Conservation (phyloP, 1,140 invertebrate species). For the Papilio dardanus region DNA sequence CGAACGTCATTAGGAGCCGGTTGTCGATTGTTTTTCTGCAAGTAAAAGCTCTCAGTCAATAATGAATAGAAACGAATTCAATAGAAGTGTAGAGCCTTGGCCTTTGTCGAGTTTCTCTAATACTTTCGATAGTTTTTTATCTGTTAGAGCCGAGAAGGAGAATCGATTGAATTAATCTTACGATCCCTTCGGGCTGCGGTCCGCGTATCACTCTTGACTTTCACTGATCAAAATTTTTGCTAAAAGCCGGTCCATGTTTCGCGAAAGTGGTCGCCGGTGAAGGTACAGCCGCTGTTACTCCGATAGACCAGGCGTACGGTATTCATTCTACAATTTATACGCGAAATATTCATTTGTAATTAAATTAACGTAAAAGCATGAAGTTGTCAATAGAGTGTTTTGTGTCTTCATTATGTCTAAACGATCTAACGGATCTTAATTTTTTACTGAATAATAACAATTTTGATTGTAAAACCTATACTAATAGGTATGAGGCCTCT, state of each 20-base stretch:
- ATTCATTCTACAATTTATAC: conserved; percentile 45
- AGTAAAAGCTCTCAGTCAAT: conserved; percentile 30
- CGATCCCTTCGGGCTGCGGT: conserved; percentile 53
- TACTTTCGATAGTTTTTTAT: conserved; percentile 42
- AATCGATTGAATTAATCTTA: conserved; percentile 62
- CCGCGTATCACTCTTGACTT: conserved; percentile 64
- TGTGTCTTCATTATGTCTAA: not conserved
- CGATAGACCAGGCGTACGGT: conserved; percentile 51
- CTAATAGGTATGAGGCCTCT: no score
- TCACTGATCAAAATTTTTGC: conserved; percentile 81
- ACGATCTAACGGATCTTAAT: not conserved
- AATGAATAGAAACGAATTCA: conserved; percentile 35
- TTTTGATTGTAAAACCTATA: no score
- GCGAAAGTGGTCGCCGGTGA: conserved; percentile 75
- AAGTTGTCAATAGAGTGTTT: not conserved
- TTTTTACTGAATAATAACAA: no score
- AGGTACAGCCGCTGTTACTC: conserved; percentile 57
- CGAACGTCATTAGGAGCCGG: conserved; percentile 15
- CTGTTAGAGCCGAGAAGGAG: conserved; percentile 41
- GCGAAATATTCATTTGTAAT: conserved; percentile 24
- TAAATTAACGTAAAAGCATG: conserved; percentile 36
- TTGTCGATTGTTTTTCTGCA: conserved; percentile 36
- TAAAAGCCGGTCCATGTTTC: conserved; percentile 77
- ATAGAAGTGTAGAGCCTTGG: conserved; percentile 31
- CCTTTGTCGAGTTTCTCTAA: conserved; percentile 26